These are phyloP conservation scores for Sebastes iracundus DNA, from an alignment of 2,797 vertebrate species.

Conservation along the genomic window DNA sequence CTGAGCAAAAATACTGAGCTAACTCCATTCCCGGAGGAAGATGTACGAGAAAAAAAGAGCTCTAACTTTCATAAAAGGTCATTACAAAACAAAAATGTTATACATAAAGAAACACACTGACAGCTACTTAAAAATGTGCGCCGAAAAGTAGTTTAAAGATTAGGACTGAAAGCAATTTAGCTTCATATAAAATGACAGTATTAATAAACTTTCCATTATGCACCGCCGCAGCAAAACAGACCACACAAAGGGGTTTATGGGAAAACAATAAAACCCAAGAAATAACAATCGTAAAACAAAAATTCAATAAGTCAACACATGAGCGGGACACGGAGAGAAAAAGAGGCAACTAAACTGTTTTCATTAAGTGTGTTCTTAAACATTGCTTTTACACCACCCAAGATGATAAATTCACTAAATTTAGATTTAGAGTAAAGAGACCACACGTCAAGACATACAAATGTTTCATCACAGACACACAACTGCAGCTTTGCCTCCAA, in stretches of 20 bases:
- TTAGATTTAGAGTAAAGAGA: not conserved
- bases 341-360: not conserved
- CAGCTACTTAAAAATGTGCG: not conserved
- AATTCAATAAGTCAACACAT: not conserved
- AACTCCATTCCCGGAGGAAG: not conserved
- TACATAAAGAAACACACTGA: not conserved
- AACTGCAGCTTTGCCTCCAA: not conserved
- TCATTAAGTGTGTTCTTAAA: not conserved
- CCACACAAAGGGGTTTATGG: slow-evolving; percentile 11
- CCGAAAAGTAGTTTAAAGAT: not conserved
- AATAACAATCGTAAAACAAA: not conserved
- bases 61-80: not conserved
- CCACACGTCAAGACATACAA: not conserved
- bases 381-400: not conserved
- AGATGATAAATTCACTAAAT: not conserved
- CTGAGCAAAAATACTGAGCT: not conserved
- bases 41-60: no score
- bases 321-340: not conserved
- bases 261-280: not conserved
- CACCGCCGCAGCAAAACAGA: not conserved
- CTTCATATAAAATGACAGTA: not conserved
- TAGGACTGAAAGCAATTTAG: not conserved
- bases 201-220: not conserved
- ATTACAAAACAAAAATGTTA: not conserved
- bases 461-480: not conserved